Evolutionary conservation across 1,140 invertebrate genomes (phyloP), one percentile per base, ranked within the genome.

Genomic region (Teleopsis dalmanni): DNA sequence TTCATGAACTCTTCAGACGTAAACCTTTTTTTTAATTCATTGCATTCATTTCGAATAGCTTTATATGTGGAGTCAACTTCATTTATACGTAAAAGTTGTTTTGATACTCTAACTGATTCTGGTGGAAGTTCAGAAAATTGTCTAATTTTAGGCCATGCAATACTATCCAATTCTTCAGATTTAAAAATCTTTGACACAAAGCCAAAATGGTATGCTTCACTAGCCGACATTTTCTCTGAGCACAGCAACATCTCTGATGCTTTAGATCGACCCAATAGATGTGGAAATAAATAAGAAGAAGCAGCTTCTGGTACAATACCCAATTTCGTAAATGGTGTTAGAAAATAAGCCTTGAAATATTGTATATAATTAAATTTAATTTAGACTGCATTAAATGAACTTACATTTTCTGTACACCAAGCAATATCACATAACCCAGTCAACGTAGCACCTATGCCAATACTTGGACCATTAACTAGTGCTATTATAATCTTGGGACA

Each of bases 391-490:
- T 19, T 21, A 11, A 37, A 38, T 29, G 2, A 19, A 23, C 35
- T 55, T 63, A 81, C 81, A 57, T 69, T 82, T 50, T 91, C 82
- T 10, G 83, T 81, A 40, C 90, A 87, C 76, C 90, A 94, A 21
- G 95, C 83, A 41, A 87, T 76, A 78, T 98, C 95, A 77, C 83
- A 95, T 2, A 98, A 73, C 3, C 80, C 82, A 31, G 94, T 71
- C 1, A 84, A 82, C 4, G 95, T 97, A 2, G 84, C 82, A 40
- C 83, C 83, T 53, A 98, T 85, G 34, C 95, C 95, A 56, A 97
- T 82, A 7, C 92, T 89, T 41, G 91, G 92, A 25, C 95, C 95
- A 79, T 98, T 96, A 1, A 98, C 83, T 47, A 95, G 69, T 23
- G 82, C 85, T 50, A 96, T 76, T 22, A 98, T 69, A 25, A 94